These are phyloP conservation scores for Odontocerum albicorne DNA, from an alignment of 2,888 invertebrate genomes.

Conservation along the genomic window DNA sequence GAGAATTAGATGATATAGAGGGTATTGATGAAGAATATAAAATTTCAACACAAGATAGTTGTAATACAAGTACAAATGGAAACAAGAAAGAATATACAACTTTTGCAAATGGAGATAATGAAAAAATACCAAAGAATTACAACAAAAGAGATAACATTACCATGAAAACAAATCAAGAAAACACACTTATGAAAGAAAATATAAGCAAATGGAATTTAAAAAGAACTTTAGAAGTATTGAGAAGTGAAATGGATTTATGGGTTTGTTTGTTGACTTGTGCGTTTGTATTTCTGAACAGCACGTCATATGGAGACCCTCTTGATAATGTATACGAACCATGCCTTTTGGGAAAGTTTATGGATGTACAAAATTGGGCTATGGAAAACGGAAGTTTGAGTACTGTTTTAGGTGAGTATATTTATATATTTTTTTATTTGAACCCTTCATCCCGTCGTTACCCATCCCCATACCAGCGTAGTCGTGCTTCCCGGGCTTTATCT, in stretches of 20 bases:
- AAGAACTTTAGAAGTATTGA: background rate
- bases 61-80: background rate
- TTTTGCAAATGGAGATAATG: background rate
- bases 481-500: too few species aligned
- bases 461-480: too few species aligned
- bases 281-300: background rate
- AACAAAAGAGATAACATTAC: too few species aligned
- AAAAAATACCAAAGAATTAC: too few species aligned
- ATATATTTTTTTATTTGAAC: background rate
- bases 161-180: too few species aligned
- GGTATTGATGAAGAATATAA: background rate
- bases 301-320: background rate
- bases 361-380: constrained; percentile 49
- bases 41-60: background rate
- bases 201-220: background rate
- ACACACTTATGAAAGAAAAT: background rate
- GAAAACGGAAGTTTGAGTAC: constrained; percentile 41
- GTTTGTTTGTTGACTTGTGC: background rate
- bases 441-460: too few species aligned
- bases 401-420: constrained; percentile 39
- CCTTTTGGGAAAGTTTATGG: constrained; percentile 49
- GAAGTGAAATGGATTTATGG: background rate
- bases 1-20: background rate
- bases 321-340: constrained; percentile 38
- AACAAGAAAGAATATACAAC: background rate